These are phyloP conservation scores for Copsychus sechellarum DNA, from an alignment of 2,113 vertebrate species.

Conservation along the genomic window DNA sequence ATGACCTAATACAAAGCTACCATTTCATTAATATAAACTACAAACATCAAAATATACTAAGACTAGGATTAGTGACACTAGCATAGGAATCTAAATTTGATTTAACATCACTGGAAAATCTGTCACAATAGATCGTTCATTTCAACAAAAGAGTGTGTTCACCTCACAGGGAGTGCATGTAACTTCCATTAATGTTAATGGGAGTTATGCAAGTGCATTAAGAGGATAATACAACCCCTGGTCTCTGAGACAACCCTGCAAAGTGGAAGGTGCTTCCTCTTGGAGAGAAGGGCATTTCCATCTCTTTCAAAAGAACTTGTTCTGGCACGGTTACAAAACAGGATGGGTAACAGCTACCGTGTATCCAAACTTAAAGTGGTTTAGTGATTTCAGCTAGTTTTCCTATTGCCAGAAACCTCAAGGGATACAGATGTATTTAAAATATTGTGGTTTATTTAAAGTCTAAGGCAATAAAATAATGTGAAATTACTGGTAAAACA, in stretches of 20 bases:
- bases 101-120: conserved; percentile 18
- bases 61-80: not conserved
- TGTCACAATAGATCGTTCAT: not conserved
- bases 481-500: conserved; percentile 10
- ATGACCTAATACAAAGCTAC: not conserved
- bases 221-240: conserved; percentile 41
- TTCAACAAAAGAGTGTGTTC: conserved; percentile 33
- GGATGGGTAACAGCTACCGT: not conserved
- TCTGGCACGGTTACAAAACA: not conserved
- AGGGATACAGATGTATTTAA: not conserved
- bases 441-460: conserved; percentile 12
- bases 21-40: not conserved
- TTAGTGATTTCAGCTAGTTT: not conserved
- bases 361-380: not conserved
- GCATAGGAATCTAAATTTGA: not conserved
- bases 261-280: conserved; percentile 36
- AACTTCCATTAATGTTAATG: conserved; percentile 56
- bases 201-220: conserved; percentile 61
- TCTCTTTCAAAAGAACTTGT: conserved; percentile 33
- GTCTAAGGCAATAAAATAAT: not conserved
- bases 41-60: not conserved
- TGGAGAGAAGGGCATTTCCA: conserved; percentile 13
- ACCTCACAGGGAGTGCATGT: conserved; percentile 7
- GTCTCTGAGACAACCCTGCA: conserved; percentile 30
- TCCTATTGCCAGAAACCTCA: not conserved